phyloP scores from a whole-genome alignment of 2,888 invertebrate genomes.

The Perizoma affinitatum region DNA sequence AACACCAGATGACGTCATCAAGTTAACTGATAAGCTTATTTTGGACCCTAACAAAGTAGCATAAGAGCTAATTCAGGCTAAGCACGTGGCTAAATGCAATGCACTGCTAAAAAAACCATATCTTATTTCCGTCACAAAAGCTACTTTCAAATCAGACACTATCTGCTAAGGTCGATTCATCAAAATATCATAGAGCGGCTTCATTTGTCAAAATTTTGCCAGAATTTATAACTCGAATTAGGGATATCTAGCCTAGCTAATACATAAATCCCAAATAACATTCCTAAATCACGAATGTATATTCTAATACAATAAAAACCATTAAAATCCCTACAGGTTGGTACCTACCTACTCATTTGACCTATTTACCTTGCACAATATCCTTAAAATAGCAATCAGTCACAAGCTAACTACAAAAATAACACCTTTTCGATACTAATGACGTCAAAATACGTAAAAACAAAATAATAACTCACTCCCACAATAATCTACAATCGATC shows the following conservation, averaged over 20 bases:
- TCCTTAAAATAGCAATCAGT: neutral
- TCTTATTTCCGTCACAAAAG: constrained; percentile 3
- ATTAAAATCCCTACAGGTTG: too few species aligned
- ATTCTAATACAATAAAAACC: too few species aligned
- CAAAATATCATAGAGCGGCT: too few species aligned
- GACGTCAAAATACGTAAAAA: constrained; percentile 28
- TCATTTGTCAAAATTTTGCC: too few species aligned
- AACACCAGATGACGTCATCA: constrained; percentile 11
- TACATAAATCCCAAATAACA: too few species aligned
- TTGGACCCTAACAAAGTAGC: neutral
- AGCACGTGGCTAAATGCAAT: constrained; percentile 2
- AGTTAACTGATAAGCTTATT: constrained; percentile 13
- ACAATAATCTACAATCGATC: constrained; percentile 36
- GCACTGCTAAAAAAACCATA: constrained; percentile 2
- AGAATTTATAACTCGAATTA: too few species aligned
- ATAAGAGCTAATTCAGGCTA: constrained; percentile 6
- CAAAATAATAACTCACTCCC: constrained; percentile 40
- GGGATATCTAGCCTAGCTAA: too few species aligned
- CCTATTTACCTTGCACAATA: constrained; percentile 14
- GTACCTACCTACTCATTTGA: neutral
- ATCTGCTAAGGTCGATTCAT: neutral
- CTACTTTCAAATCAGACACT: neutral
- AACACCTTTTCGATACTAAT: neutral
- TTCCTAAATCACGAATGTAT: too few species aligned
- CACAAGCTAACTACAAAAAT: neutral